Evolutionary conservation across 2,888 invertebrate species (phyloP), one percentile per base, ranked within the genome.

Genomic region (Conchocele bisecta): DNA sequence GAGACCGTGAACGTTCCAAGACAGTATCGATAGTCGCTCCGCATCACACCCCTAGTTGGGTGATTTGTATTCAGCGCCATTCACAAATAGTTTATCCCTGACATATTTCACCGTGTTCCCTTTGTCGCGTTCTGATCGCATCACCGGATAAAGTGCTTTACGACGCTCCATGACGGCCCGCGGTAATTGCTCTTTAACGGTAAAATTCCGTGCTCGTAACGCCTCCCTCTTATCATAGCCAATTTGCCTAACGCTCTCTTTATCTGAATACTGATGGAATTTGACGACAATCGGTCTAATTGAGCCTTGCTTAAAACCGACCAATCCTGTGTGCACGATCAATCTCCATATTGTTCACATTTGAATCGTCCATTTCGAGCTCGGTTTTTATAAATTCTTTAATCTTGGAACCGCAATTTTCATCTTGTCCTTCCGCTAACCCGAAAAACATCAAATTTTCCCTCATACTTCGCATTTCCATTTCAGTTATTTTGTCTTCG

Each of bases 321-420:
- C 48, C 48, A 6, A 48, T 31, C n/a, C 48, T 48, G 9, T 48
- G 48, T 28, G 31, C 48, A 28, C 48, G 28, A 15, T 48, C 48
- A 28, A 48, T 29, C 17, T n/a, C 17, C 5, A 48, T 28, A 6
- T 46, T 11, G 4, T 17, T n/a, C n/a, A n/a, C n/a, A n/a, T n/a
- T n/a, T n/a, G n/a, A n/a, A n/a, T n/a, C n/a, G n/a, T n/a, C n/a
- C n/a, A n/a, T n/a, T n/a, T n/a, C n/a, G n/a, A n/a, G n/a, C n/a
- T n/a, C n/a, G n/a, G n/a, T n/a, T n/a, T n/a, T n/a, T n/a, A n/a
- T n/a, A n/a, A n/a, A n/a, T n/a, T n/a, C n/a, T n/a, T n/a, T n/a
- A n/a, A n/a, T n/a, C n/a, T n/a, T n/a, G n/a, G n/a, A n/a, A n/a
- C n/a, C n/a, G n/a, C n/a, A n/a, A n/a, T n/a, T n/a, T n/a, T n/a